Base-by-base conservation (phyloP, 2,888 invertebrate species). In the Marasmarcha lunaedactyla region DNA sequence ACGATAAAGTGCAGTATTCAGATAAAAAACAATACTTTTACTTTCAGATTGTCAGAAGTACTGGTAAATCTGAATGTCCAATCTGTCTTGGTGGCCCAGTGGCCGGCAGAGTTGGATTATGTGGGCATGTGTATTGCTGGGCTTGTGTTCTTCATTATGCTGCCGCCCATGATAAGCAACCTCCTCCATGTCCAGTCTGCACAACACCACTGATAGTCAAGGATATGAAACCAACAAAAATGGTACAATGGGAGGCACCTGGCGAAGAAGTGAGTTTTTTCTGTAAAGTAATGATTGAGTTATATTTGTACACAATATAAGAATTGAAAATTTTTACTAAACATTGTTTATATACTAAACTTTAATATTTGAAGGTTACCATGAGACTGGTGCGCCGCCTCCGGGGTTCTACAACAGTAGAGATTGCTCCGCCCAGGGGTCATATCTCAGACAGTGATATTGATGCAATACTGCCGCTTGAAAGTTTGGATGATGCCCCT, bases 41-140 rank as follows among this genome's bases (percentile, higher is more conserved):
- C 15, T 42, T 25, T 11, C 42, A 81, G 83, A 70, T 81, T 45
- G 73, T 81, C 2, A 57, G 81, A 42, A 69, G 74, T 48, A 65
- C 71, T 4, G 78, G 81, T 37, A 55, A 63, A 12, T 69, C 72
- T 0, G 78, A 78, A 50, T 98, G 98, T 66, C 98, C 98, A 0
- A 97, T 98, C 59, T 98, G 98, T 71, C 85, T 98, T 47, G 91
- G 92, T 57, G 81, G 89, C 26, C 96, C 97, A 2, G 86, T 89
- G 39, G 94, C 95, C 39, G 96, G 92, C 1, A 95, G 97, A 71
- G 93, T 97, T 63, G 97, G 96, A 0, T 88, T 91, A 33, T 98
- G 98, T 69, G 97, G 98, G 7, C 98, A 98, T 65, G 91, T 95
- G 46, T 97, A 93, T 71, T 98, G 98, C 71, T 98, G 95, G 96